Conservation (phyloP, 2,113 vertebrate species). For the Brachyhypopomus occidentalis region DNA sequence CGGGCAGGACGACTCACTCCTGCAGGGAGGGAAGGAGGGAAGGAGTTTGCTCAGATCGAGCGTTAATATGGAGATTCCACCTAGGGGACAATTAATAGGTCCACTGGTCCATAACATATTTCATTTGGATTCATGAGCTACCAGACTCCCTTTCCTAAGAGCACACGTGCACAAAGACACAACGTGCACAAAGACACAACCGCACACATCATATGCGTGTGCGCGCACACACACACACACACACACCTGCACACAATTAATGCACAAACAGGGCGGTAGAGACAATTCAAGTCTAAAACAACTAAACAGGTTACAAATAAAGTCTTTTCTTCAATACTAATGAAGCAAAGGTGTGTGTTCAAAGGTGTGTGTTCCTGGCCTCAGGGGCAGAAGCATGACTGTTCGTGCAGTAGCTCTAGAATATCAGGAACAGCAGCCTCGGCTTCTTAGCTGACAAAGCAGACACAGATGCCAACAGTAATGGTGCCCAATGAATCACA, state of each 20-base stretch:
- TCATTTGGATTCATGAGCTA: slow-evolving; percentile 78
- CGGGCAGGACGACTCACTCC: no score
- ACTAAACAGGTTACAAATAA: background rate
- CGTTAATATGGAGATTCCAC: slow-evolving; percentile 81
- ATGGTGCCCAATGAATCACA: slow-evolving; percentile 34
- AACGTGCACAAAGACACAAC: slow-evolving; percentile 54
- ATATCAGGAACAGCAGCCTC: slow-evolving; percentile 31
- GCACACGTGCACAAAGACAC: slow-evolving; percentile 54
- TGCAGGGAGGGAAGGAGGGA: background rate
- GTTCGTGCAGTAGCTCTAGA: background rate
- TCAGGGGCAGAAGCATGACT: slow-evolving; percentile 7
- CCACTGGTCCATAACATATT: slow-evolving; percentile 89
- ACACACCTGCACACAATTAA: background rate
- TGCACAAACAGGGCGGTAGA: background rate
- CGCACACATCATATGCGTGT: slow-evolving; percentile 26
- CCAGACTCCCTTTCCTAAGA: slow-evolving; percentile 35
- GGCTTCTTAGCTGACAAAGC: slow-evolving; percentile 23
- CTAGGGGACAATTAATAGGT: slow-evolving; percentile 89
- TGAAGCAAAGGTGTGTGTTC: slow-evolving; percentile 2
- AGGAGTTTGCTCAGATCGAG: slow-evolving; percentile 72
- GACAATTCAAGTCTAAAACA: background rate
- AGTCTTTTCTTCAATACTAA: slow-evolving; percentile 12
- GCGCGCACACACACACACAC: background rate
- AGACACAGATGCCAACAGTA: slow-evolving; percentile 25
- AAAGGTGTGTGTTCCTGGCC: slow-evolving; percentile 45